Evolutionary conservation across 2,113 vertebrate genomes (phyloP).

Genomic region (Crotalus horridus): DNA sequence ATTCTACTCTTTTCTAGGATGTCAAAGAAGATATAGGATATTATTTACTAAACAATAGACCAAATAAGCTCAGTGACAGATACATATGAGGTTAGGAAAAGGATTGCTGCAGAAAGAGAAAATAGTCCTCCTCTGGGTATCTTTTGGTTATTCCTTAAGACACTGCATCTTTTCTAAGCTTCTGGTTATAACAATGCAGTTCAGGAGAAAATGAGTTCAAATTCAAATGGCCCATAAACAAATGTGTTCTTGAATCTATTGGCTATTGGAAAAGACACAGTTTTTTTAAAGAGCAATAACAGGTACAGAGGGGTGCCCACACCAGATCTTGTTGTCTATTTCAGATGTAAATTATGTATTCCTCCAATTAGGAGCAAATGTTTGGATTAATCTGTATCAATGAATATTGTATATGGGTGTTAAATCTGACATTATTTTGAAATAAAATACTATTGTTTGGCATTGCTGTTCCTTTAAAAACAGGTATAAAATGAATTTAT

Average conservation of each 20-base stretch:
- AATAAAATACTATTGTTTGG: not conserved
- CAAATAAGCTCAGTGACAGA: not conserved
- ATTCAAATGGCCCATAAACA: not conserved
- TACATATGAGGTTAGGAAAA: not conserved
- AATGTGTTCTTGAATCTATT: not conserved
- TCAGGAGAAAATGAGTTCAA: not conserved
- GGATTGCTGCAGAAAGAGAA: not conserved
- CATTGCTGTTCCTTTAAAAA: not conserved
- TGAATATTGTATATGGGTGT: not conserved
- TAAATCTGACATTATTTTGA: not conserved
- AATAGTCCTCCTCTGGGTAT: not conserved
- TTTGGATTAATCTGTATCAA: not conserved
- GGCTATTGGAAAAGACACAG: not conserved
- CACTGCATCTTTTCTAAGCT: not conserved
- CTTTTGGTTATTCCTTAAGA: not conserved
- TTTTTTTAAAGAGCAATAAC: not conserved
- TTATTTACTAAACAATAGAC: not conserved
- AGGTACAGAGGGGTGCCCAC: not conserved
- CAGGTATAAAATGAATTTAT: not conserved
- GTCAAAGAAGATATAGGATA: not conserved
- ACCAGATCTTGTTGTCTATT: not conserved
- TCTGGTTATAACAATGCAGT: not conserved
- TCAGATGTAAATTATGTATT: not conserved
- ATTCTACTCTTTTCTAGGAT: not conserved
- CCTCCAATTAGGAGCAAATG: not conserved